Evolutionary conservation across 2,113 vertebrate species (phyloP), one percentile per base, ranked within the genome.

Genomic region (Cheirogaleus medius): DNA sequence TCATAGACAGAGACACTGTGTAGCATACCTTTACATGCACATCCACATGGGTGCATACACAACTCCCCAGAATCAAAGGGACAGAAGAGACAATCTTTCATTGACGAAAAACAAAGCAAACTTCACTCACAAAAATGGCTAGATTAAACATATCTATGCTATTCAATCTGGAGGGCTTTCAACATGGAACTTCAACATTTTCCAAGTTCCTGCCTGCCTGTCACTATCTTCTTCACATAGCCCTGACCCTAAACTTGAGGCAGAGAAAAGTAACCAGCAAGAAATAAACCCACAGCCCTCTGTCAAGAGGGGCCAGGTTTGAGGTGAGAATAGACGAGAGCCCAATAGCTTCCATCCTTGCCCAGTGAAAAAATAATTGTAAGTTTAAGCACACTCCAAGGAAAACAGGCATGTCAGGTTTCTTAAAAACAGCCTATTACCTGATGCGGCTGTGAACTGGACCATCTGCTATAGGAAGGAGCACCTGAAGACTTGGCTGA

Each of bases 391-490:
- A 32, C 12, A 47, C 37, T 91, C 64, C 82, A 44, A 77, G 82
- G 73, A 64, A 74, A 87, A 37, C 25, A 13, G 49, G 27, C 3
- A 49, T 0, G 23, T 12, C 14, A 2, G 17, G 80, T 80, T 91
- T 93, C 97, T 91, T 95, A 84, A 93, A 90, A 97, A 96, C 92
- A 96, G 74, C 94, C 21, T 89, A 97, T 99, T 99, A 99, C 99
- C 99, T 99, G 99, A 98, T 99, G 99, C 29, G 98, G 98, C 98
- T 99, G 99, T 96, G 99, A 98, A 97, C 98, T 98, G 97, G 99
- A 99, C 99, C 99, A 99, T 99, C 99, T 99, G 99, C 99, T 99
- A 96, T 98, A 99, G 97, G 99, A 99, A 98, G 98, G 98, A 98
- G 97, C 98, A 98, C 98, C 98, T 97, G 98, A 98, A 91, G 98